phyloP scores from a whole-genome alignment of 2,113 vertebrate species.

The Heterochromis multidens region DNA sequence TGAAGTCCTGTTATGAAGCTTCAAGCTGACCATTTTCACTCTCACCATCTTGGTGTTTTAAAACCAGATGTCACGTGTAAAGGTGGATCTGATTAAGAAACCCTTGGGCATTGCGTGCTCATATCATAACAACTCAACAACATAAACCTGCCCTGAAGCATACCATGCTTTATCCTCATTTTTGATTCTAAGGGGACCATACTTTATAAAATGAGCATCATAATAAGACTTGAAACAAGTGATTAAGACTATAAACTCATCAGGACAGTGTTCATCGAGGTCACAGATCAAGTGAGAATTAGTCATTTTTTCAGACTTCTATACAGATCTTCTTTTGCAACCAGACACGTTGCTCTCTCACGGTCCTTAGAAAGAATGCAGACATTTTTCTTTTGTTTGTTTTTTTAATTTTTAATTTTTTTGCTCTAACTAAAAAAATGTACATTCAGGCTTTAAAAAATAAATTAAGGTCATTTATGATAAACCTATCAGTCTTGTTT shows the following conservation, averaged over 20 bases:
- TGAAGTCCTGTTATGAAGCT: too few species aligned
- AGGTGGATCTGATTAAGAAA: not conserved
- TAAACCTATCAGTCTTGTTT: too few species aligned
- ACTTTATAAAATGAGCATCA: not conserved
- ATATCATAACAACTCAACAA: not conserved
- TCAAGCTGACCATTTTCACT: too few species aligned
- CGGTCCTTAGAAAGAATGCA: too few species aligned
- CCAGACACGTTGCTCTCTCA: too few species aligned
- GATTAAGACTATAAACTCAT: not conserved
- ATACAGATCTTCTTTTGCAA: too few species aligned
- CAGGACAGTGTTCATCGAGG: not conserved
- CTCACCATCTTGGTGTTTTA: not conserved
- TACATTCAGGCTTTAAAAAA: too few species aligned
- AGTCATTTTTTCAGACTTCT: too few species aligned
- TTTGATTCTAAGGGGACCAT: not conserved
- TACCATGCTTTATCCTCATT: not conserved
- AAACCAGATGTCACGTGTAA: not conserved
- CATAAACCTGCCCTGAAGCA: not conserved
- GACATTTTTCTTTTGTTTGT: too few species aligned
- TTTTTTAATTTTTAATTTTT: too few species aligned
- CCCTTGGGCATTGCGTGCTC: not conserved
- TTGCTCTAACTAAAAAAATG: too few species aligned
- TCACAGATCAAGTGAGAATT: not conserved
- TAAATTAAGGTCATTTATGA: too few species aligned
- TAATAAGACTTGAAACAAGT: not conserved